These are phyloP conservation scores for Chloropsis hardwickii DNA, from an alignment of 2,113 vertebrate genomes.

Conservation along the genomic window DNA sequence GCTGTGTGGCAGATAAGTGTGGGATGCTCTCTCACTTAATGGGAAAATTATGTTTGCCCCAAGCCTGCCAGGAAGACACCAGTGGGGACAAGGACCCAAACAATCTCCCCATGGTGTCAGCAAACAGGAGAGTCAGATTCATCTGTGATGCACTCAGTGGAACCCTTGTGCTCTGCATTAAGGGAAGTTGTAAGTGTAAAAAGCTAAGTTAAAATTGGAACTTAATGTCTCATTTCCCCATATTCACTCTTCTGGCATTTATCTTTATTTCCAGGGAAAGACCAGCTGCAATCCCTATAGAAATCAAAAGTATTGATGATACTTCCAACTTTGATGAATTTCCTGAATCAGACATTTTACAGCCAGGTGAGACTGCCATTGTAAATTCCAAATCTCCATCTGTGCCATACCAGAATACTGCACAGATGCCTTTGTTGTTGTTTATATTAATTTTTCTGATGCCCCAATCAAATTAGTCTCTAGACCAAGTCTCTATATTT, in stretches of 20 bases:
- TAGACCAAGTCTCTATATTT: neutral
- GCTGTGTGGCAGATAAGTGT: neutral
- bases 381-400: neutral
- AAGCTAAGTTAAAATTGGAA: neutral
- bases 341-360: constrained; percentile 95
- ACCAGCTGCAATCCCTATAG: constrained; percentile 93
- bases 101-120: neutral
- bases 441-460: neutral
- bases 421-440: neutral
- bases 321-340: constrained; percentile 98
- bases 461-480: neutral
- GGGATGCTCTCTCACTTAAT: neutral
- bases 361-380: constrained; percentile 81
- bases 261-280: constrained; percentile 80
- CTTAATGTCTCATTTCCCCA: neutral
- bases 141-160: neutral
- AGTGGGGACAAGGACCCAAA: neutral
- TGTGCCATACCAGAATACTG: neutral
- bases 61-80: neutral
- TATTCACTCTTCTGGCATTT: neutral
- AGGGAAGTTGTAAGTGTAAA: neutral
- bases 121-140: neutral
- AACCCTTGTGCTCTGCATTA: neutral
- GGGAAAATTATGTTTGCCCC: neutral
- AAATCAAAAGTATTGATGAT: constrained; percentile 96